These are phyloP conservation scores for Myiothlypis chrysogaster DNA, from an alignment of 2,797 vertebrate genomes.

Conservation along the genomic window DNA sequence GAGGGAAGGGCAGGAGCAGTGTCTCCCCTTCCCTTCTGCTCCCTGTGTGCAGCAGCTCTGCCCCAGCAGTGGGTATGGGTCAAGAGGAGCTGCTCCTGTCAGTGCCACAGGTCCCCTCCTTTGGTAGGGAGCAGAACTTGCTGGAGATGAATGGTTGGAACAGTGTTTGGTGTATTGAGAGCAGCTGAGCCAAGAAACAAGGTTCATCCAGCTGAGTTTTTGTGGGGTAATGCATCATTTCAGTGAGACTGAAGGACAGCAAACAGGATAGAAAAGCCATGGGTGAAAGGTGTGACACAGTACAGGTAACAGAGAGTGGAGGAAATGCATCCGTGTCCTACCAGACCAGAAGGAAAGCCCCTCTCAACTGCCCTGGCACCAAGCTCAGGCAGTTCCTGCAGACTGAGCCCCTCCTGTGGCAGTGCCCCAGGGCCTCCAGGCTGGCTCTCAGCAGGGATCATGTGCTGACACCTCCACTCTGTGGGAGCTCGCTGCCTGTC, in stretches of 20 bases:
- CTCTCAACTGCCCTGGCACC: background rate
- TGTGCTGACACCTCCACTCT: background rate
- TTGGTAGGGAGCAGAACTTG: background rate
- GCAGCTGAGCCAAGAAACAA: background rate
- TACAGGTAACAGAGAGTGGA: background rate
- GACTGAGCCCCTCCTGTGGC: background rate
- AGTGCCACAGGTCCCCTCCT: background rate
- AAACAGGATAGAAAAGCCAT: background rate
- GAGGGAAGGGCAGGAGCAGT: background rate
- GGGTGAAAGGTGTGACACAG: background rate
- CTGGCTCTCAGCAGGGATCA: background rate
- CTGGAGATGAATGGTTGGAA: background rate
- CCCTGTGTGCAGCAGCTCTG: accelerated
- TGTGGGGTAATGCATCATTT: background rate
- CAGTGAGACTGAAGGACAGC: background rate
- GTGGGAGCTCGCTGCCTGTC: background rate
- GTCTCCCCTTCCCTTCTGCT: background rate
- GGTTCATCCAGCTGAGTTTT: background rate
- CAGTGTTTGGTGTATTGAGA: background rate
- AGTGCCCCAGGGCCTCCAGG: background rate
- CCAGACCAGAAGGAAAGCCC: background rate
- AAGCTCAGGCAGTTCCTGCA: background rate
- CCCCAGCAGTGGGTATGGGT: background rate
- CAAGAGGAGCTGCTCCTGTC: background rate
- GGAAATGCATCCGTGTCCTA: background rate